Conservation (phyloP, 2,113 vertebrate species). For the Arenaria interpres region DNA sequence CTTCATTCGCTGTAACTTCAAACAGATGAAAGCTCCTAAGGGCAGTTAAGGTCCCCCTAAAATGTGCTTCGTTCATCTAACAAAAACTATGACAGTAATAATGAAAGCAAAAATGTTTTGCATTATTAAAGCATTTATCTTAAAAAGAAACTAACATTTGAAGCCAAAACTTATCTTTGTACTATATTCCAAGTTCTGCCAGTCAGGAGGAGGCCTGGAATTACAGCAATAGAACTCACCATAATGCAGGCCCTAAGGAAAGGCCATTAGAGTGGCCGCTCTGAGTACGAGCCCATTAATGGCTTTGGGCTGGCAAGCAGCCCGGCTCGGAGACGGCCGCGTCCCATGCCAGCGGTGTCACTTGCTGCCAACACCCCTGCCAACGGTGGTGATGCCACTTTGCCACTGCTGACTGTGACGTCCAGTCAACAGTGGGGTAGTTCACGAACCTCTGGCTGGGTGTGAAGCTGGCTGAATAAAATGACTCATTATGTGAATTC, state of each 20-base stretch:
- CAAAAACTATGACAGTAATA: background rate
- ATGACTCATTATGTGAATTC: background rate
- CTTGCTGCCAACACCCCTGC: background rate
- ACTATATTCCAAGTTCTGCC: background rate
- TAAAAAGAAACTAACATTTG: background rate
- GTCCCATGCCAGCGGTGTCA: background rate
- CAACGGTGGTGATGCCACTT: background rate
- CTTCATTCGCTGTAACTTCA: background rate
- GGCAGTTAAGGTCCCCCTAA: background rate
- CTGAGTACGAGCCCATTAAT: background rate
- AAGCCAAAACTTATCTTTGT: background rate
- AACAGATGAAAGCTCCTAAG: background rate
- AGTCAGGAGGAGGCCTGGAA: background rate
- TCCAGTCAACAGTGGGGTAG: background rate
- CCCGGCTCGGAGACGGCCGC: background rate
- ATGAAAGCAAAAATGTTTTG: background rate
- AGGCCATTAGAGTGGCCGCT: background rate
- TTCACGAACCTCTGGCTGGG: background rate
- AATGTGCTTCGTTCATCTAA: background rate
- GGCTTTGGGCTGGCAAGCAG: slow-evolving; percentile 13
- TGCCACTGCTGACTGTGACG: background rate
- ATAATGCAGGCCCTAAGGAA: background rate
- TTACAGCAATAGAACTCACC: background rate
- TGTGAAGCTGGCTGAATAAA: background rate
- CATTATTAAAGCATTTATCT: slow-evolving; percentile 9